phyloP scores from a whole-genome alignment of 2,113 vertebrate genomes.

The Pangasianodon gigas region DNA sequence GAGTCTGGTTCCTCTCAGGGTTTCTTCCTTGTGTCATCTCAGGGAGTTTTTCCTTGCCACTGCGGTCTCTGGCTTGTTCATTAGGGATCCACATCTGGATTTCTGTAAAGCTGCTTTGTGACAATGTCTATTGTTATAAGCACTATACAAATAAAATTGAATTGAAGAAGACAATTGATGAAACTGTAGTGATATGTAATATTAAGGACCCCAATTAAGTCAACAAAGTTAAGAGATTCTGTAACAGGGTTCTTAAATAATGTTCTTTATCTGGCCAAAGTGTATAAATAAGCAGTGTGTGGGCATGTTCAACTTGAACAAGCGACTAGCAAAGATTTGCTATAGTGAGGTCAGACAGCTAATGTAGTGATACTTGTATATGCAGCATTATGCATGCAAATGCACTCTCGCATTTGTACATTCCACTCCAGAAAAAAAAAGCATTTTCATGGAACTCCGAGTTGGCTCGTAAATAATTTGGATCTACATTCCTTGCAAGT shows the following conservation, averaged over 20 bases:
- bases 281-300: constrained; percentile 7
- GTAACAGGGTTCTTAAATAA: neutral
- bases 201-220: neutral
- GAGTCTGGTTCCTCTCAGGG: neutral
- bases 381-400: neutral
- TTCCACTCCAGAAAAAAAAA: neutral
- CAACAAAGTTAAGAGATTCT: neutral
- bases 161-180: neutral
- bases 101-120: neutral
- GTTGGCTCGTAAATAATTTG: constrained; percentile 30
- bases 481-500: neutral
- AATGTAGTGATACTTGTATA: neutral
- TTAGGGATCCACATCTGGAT: neutral
- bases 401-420: neutral
- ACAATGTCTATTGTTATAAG: neutral
- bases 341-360: neutral
- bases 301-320: neutral
- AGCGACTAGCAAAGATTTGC: neutral
- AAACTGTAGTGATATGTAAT: neutral
- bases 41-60: neutral
- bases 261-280: neutral
- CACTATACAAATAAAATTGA: neutral
- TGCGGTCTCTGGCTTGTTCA: neutral
- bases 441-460: neutral
- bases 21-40: neutral